Base-by-base conservation (phyloP, 2,888 invertebrate genomes). In the Pristionchus exspectatus region DNA sequence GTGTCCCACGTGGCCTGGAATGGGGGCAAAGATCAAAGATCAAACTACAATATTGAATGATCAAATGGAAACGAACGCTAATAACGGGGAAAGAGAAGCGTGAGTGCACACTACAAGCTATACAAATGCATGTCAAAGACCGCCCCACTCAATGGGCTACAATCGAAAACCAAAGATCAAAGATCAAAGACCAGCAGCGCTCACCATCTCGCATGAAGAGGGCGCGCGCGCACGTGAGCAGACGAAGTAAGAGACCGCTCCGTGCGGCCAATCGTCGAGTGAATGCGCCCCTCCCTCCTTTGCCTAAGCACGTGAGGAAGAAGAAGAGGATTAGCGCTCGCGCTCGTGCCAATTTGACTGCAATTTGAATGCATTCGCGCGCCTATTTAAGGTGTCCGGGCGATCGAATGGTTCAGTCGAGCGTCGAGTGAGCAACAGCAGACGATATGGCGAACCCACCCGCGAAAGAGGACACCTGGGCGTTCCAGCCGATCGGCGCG, bases 401-500 rank as follows among this genome's bases (percentile, higher is more conserved):
- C 4, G 30, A 44, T 44, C 24, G 24, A 38, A 12, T 38, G 74
- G 38, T 50, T 33, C 24, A 30, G 24, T n/a, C 33, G 84, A 56
- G 59, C 16, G 56, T 83, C 27, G 33, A 56, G 18, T 27, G n/a
- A 27, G 59, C 9, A 7, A 59, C 59, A n/a, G n/a, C n/a, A 33
- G 33, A 85, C 44, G 44, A 87, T 12, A 50, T 87, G 87, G 66
- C 87, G 30, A 88, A 88, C 74, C 87, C 87, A 24, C 74, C 87
- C 18, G 74, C 89, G 38, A 89, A 89, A 24, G 89, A 89, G 50
- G 89, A 89, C 89, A 72, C 59, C 59, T 92, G 92, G 92, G 92
- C 92, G 30, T 92, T 91, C 90, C 91, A 91, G 90, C 91, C 91
- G 30, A 91, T 92, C 88, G 92, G 92, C 16, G 85, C 90, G 18